A percentile compares a stretch with the other conserved stretches of the same genome.
phyloP scores from a whole-genome alignment of 2,797 vertebrate genomes.

The Dermochelys coriacea region DNA sequence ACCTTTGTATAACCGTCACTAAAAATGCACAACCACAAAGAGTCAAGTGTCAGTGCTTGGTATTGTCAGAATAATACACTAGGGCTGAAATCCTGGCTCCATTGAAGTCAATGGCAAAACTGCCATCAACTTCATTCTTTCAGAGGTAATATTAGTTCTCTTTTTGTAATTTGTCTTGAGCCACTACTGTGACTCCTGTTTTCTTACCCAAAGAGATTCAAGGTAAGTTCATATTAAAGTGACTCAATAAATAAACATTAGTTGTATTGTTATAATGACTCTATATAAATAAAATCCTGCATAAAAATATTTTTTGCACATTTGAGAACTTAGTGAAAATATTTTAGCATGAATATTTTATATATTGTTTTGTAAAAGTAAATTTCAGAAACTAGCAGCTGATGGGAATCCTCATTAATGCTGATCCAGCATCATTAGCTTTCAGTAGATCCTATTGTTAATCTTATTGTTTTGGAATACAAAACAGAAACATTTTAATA shows the following conservation, averaged over 20 bases:
- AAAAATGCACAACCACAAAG: not conserved
- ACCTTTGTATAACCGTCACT: not conserved
- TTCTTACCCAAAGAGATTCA: not conserved
- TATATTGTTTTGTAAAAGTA: slow-evolving; percentile 47
- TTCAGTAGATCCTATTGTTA: slow-evolving; percentile 39
- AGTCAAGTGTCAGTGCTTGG: not conserved
- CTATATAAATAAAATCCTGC: not conserved
- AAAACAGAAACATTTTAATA: slow-evolving; percentile 62
- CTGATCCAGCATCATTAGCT: slow-evolving; percentile 35
- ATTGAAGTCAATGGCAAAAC: not conserved
- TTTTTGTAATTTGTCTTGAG: not conserved
- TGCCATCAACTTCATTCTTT: rapidly evolving
- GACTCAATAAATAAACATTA: not conserved
- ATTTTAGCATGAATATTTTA: slow-evolving; percentile 11
- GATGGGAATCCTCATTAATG: slow-evolving; percentile 41
- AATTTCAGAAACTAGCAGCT: slow-evolving; percentile 43
- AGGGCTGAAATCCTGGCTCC: not conserved
- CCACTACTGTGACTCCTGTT: not conserved
- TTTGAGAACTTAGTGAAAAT: not conserved
- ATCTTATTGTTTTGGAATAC: slow-evolving; percentile 48
- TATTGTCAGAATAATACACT: not conserved
- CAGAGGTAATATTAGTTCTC: rapidly evolving
- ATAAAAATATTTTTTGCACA: slow-evolving; percentile 22
- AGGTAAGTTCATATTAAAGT: not conserved
- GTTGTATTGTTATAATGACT: not conserved